Conservation (phyloP, 1,140 invertebrate genomes). For the Aphidius ervi region DNA sequence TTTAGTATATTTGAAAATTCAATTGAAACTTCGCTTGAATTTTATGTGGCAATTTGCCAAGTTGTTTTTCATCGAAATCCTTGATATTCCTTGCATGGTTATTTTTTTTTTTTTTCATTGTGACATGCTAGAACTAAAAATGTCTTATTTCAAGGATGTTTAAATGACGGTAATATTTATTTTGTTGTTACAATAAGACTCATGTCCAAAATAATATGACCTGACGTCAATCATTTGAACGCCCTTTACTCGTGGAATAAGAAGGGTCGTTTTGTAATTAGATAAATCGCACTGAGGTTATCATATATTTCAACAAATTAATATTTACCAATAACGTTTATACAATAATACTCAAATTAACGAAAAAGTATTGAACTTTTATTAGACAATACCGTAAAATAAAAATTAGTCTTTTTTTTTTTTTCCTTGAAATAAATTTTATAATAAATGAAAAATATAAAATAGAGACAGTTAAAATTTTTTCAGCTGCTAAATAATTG, state of each 20-base stretch:
- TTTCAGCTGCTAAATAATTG: constrained; percentile 5
- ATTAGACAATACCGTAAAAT: too few species aligned
- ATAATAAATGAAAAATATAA: not conserved
- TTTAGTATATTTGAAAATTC: constrained; percentile 1
- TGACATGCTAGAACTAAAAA: not conserved
- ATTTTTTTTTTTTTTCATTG: not conserved
- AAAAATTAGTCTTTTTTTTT: too few species aligned
- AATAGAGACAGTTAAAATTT: not conserved
- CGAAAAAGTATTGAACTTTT: too few species aligned
- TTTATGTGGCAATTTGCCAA: constrained; percentile 6
- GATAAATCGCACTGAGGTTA: constrained; percentile 19
- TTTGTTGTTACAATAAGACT: constrained; percentile 24
- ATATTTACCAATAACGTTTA: too few species aligned
- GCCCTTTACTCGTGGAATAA: constrained; percentile 1
- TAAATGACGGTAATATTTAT: constrained; percentile 27
- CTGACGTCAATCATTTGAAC: constrained; percentile 21
- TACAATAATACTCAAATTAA: too few species aligned
- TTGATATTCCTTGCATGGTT: constrained; percentile 5
- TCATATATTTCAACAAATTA: not conserved
- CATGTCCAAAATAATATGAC: constrained; percentile 25
- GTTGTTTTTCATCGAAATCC: constrained; percentile 15
- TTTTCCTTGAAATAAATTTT: too few species aligned
- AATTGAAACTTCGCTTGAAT: constrained; percentile 1
- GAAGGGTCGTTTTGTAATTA: constrained; percentile 21
- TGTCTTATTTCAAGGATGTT: constrained; percentile 23